Evolutionary conservation across 2,797 vertebrate species (phyloP), one percentile per base, ranked within the genome.

Genomic region (Anniella stebbinsi): DNA sequence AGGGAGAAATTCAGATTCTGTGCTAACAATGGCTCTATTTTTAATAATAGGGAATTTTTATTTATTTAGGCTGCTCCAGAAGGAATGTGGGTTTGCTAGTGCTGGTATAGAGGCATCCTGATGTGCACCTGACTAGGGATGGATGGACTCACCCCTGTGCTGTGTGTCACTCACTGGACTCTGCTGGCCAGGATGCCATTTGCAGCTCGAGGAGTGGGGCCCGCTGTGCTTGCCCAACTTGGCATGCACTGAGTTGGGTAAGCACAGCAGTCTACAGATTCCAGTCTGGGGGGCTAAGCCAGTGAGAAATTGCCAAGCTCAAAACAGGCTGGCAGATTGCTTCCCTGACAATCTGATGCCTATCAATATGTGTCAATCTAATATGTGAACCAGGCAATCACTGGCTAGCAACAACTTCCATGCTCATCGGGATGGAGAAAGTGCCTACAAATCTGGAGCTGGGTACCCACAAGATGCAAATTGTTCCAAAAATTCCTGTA

Each of bases 1-100:
- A 92, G 87, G 92, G 92, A 94, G 87, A 90, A 93, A 69, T 86
- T 93, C 80, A 92, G 92, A 95, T 88, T 60, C 88, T 57, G 92
- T 86, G 83, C 63, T 77, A 91, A 91, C 84, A 91, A 91, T 76
- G 90, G 82, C 86, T 93, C 80, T 87, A 57, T 93, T 97, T 95
- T 94, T 94, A 73, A 91, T 73, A 75, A 93, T 86, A 93, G n/a
- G n/a, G n/a, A n/a, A n/a, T n/a, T n/a, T n/a, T n/a, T n/a, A n/a
- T n/a, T n/a, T n/a, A n/a, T n/a, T n/a, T n/a, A 95, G 87, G 18
- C 28, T 41, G 28, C n/a, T 15, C 9, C 25, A 83, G 36, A 38
- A 83, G 38, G 63, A 30, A 83, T 18, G 38, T 1, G 38, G 15
- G 2, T 13, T 23, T 12, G 28, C 81, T 67, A 7, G 57, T 25